Conservation (phyloP, 1,140 invertebrate species). For the Anastatus disparis region DNA sequence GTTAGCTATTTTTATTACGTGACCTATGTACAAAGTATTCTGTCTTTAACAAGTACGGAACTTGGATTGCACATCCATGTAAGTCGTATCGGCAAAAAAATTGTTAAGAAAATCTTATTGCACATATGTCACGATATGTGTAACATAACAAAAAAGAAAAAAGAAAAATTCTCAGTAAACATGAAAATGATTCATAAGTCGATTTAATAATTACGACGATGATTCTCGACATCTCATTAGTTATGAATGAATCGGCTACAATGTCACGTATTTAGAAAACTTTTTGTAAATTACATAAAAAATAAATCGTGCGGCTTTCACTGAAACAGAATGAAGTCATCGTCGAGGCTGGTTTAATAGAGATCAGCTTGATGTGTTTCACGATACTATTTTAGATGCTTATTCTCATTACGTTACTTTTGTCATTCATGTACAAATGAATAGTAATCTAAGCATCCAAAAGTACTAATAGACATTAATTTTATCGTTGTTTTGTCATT, state of each 20-base stretch:
- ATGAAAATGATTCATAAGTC: neutral
- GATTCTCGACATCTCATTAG: no score
- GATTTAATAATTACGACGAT: neutral
- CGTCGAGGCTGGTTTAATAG: no score
- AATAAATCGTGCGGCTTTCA: no score
- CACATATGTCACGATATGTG: neutral
- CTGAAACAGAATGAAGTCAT: conserved; percentile 13
- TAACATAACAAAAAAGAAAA: neutral
- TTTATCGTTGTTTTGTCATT: neutral
- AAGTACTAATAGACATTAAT: neutral
- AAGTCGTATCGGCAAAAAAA: neutral
- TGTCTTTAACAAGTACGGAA: neutral
- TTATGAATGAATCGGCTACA: no score
- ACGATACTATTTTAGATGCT: neutral
- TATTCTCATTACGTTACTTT: neutral
- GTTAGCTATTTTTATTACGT: conserved; percentile 16
- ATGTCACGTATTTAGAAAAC: no score
- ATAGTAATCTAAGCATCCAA: neutral
- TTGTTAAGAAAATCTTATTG: conserved; percentile 1
- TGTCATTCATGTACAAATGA: neutral
- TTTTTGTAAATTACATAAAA: no score
- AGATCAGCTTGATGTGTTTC: no score
- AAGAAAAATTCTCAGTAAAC: no score
- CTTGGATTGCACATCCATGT: neutral
- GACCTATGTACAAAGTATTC: neutral